Evolutionary conservation across 1,140 invertebrate species (phyloP).

Genomic region (Pantala flavescens): DNA sequence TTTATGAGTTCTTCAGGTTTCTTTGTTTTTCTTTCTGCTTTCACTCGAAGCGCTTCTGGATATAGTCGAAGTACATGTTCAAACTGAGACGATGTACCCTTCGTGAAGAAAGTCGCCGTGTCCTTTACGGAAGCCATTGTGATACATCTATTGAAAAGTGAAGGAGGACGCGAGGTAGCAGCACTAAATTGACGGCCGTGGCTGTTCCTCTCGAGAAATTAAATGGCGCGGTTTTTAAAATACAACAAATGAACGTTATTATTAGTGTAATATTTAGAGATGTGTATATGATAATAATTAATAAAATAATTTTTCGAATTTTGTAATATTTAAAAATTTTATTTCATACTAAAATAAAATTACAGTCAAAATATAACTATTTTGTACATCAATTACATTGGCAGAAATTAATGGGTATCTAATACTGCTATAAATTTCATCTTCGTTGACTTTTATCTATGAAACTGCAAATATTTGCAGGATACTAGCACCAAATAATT

Average conservation of each 20-base stretch:
- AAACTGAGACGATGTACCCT: constrained; percentile 75
- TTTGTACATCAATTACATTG: background rate
- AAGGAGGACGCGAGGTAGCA: constrained; percentile 19
- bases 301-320: background rate
- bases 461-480: too few relatives aligned
- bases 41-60: constrained; percentile 72
- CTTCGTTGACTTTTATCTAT: too few relatives aligned
- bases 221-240: background rate
- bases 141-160: constrained; percentile 7
- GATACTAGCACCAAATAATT: too few relatives aligned
- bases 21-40: constrained; percentile 77
- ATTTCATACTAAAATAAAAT: background rate
- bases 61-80: constrained; percentile 79
- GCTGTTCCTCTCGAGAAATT: constrained; percentile 1
- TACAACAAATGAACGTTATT: background rate
- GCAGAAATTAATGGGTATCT: background rate
- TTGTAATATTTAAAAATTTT: background rate
- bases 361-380: background rate
- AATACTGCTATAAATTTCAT: background rate
- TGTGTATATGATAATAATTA: background rate
- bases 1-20: constrained; percentile 87
- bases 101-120: constrained; percentile 80
- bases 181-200: constrained; percentile 12
- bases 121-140: constrained; percentile 72
- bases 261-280: background rate